Evolutionary conservation across 2,113 vertebrate genomes (phyloP).

Genomic region (Triplophysa siluroides): DNA sequence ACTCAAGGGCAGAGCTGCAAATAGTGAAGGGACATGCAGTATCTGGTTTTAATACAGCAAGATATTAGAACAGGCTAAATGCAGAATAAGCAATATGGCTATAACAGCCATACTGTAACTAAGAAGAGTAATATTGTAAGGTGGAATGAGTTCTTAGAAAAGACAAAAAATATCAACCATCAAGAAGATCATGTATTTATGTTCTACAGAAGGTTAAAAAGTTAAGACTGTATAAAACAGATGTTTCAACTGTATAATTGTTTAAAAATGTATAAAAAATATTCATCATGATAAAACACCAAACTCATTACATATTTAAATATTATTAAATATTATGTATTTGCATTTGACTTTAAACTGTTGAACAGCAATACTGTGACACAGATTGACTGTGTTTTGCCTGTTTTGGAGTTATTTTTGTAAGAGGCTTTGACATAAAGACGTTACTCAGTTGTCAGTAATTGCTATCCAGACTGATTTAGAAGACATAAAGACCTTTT

Average conservation of each 20-base stretch:
- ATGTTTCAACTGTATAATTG: no score
- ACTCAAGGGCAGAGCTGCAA: constrained; percentile 11
- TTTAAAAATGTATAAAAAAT: no score
- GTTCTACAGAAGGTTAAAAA: neutral
- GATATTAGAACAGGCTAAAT: neutral
- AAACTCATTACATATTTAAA: no score
- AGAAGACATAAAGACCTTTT: neutral
- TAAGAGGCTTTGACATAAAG: neutral
- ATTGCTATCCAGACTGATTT: neutral
- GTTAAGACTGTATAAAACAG: no score
- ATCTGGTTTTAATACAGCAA: neutral
- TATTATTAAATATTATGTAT: no score
- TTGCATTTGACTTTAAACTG: neutral
- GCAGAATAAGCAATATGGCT: neutral
- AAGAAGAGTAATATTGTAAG: neutral
- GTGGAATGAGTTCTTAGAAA: neutral
- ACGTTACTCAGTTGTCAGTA: neutral
- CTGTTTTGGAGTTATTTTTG: neutral
- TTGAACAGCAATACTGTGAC: neutral
- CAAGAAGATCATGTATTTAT: no score
- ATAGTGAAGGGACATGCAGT: neutral
- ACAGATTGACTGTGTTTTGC: neutral
- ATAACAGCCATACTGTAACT: neutral
- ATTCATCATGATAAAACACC: no score
- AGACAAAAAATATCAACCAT: neutral